Conservation (phyloP, 30 jellyfish, hydroid and myxozoan species). For the Aurelia coerulea region DNA sequence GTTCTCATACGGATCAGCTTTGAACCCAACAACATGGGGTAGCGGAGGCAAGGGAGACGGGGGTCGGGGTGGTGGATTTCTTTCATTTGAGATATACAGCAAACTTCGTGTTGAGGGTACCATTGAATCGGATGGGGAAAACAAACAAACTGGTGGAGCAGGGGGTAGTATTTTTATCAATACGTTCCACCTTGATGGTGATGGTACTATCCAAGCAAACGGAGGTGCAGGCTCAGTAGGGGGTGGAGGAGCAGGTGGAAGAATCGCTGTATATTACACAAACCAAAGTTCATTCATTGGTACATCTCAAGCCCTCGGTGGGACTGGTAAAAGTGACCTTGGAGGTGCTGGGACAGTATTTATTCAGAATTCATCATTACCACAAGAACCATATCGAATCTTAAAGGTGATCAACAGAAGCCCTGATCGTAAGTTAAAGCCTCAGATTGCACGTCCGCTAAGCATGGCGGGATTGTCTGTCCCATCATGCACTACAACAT, state of each 20-base stretch:
- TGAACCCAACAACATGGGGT: slow-evolving; percentile 67
- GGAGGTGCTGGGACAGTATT: slow-evolving; percentile 77
- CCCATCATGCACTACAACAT: slow-evolving; percentile 35
- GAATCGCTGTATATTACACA: slow-evolving; percentile 50
- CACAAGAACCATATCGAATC: slow-evolving; percentile 36
- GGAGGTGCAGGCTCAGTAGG: slow-evolving; percentile 69
- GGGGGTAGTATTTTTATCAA: slow-evolving; percentile 54
- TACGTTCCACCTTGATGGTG: slow-evolving; percentile 58
- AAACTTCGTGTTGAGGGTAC: slow-evolving; percentile 65
- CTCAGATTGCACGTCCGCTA: slow-evolving; percentile 32
- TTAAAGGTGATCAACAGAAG: slow-evolving; percentile 55
- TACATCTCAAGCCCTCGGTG: slow-evolving; percentile 54
- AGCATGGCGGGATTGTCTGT: slow-evolving; percentile 8
- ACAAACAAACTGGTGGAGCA: slow-evolving; percentile 61
- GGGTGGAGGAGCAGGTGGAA: slow-evolving; percentile 79
- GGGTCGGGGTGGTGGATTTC: slow-evolving; percentile 69
- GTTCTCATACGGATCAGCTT: slow-evolving; percentile 56
- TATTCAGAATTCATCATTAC: slow-evolving; percentile 47
- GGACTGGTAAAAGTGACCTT: slow-evolving; percentile 44
- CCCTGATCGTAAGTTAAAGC: slow-evolving; percentile 37
- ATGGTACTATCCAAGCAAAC: slow-evolving; percentile 52
- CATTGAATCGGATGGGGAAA: slow-evolving; percentile 56
- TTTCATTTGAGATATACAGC: slow-evolving; percentile 20
- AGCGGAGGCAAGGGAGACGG: slow-evolving; percentile 69
- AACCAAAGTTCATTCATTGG: slow-evolving; percentile 67